A percentile compares a stretch with the other conserved stretches of the same genome.
Evolutionary conservation across 92 coral and sea anemone genomes (phyloP).

Genomic region (Palythoa grandis): DNA sequence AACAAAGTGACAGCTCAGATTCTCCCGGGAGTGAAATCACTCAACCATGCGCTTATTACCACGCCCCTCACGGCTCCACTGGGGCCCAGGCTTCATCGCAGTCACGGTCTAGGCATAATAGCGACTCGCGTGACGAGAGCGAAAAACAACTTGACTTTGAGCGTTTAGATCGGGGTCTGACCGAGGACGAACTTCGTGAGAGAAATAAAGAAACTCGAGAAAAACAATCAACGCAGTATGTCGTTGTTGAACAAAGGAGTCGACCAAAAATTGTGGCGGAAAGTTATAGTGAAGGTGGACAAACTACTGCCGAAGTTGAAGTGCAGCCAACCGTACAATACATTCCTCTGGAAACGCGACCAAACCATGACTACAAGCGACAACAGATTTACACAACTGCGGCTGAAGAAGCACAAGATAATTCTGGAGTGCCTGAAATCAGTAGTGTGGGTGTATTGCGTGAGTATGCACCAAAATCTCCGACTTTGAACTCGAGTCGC

Average conservation of each 20-base stretch:
- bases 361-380: constrained; percentile 19
- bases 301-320: background rate
- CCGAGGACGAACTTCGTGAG: constrained; percentile 30
- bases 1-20: constrained; percentile 33
- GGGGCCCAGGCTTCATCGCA: constrained; percentile 33
- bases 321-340: constrained; percentile 26
- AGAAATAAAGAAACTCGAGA: constrained; percentile 26
- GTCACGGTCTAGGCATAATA: constrained; percentile 28
- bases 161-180: constrained; percentile 35
- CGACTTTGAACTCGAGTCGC: background rate
- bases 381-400: constrained; percentile 33
- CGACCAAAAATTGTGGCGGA: constrained; percentile 21
- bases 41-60: constrained; percentile 30
- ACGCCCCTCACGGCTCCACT: constrained; percentile 21
- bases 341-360: constrained; percentile 32
- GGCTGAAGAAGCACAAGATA: constrained; percentile 21
- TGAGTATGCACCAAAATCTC: constrained; percentile 20
- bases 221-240: constrained; percentile 22
- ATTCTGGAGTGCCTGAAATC: constrained; percentile 43
- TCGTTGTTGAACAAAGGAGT: constrained; percentile 20
- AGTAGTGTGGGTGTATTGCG: constrained; percentile 44
- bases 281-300: background rate
- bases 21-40: constrained; percentile 44
- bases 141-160: constrained; percentile 39
- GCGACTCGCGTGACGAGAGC: constrained; percentile 40